Conservation (phyloP, 2,888 invertebrate genomes). For the Polydrusus pterygomalis region DNA sequence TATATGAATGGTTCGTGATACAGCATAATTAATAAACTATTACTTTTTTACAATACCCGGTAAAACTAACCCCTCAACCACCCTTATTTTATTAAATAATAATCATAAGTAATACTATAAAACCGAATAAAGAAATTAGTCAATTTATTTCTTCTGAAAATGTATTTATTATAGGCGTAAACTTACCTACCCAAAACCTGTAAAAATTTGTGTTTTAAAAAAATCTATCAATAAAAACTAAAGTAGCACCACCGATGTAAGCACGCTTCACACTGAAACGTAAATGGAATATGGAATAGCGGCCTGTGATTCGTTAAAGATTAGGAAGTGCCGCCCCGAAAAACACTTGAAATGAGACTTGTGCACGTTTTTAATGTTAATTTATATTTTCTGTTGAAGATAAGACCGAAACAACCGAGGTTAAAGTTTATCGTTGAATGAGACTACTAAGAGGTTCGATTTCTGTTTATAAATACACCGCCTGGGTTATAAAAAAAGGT, state of each 20-base stretch:
- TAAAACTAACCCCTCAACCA: constrained; percentile 4
- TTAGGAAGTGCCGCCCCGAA: constrained; percentile 14
- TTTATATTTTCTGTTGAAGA: background rate
- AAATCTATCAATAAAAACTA: background rate
- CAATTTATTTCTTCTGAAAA: no score
- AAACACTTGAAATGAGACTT: constrained; percentile 7
- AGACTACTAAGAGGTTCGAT: constrained; percentile 1
- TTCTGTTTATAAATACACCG: constrained; percentile 23
- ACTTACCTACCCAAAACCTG: background rate
- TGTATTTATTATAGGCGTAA: no score
- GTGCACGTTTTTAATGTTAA: background rate
- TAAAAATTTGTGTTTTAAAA: background rate
- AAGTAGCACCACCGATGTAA: background rate
- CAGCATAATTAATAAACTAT: no score
- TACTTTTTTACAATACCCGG: background rate
- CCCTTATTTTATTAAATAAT: background rate
- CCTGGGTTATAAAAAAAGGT: constrained; percentile 9
- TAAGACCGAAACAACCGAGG: constrained; percentile 7
- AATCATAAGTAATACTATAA: background rate
- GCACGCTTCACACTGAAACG: constrained; percentile 19
- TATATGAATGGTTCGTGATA: no score
- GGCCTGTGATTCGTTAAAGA: constrained; percentile 22
- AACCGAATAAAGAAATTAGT: no score
- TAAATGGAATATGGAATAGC: constrained; percentile 2
- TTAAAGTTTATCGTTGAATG: constrained; percentile 5